Base-by-base conservation (phyloP, 2,797 vertebrate species). In the Centropyge bicolor region DNA sequence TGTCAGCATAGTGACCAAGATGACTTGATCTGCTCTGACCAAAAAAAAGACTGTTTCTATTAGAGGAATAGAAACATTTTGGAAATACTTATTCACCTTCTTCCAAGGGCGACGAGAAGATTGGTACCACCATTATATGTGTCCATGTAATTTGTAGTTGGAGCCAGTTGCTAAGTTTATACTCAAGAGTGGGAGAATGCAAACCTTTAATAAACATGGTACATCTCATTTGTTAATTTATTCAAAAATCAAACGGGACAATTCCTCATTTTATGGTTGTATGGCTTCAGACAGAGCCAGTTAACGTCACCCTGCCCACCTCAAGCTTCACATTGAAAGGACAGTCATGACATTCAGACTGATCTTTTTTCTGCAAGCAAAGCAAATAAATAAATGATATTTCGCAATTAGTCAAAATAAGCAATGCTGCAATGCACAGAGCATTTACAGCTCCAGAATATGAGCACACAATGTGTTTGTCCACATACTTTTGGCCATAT, bases 401-500 rank as follows among this genome's bases (percentile, higher is more conserved):
- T 64, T 38, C 7, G 13, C 27, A 36, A 65, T 38, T 22, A 6
- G 8, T 49, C 13, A 38, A 38, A 52, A 24, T 52, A 24, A 52
- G 49, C 24, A 10, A 46, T 17, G 45, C 10, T 16, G 5, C 11
- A 14, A 1, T 31, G 1, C 27, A 5, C 22, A 17, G 5, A 2
- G 16, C 4, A 1, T n/a, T 54, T 19, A 17, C 3, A 54, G n/a
- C 31, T n/a, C 27, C 6, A 63, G 5, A 59, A 45, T 6, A 35
- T 7, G 40, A 22, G 20, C 27, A 36, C 6, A n/a, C 8, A 49
- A 10, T 16, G 3, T 12, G 13, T 17, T 9, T 16, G 57, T 61
- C 31, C 8, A 22, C 20, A 55, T 40, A 78, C 46, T 51, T 72
- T 70, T 63, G 51, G 46, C 36, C 54, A 65, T 40, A 46, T 46